A percentile compares a stretch with the other conserved stretches of the same genome.
phyloP scores from a whole-genome alignment of 2,113 vertebrate genomes.

The Ranitomeya variabilis region DNA sequence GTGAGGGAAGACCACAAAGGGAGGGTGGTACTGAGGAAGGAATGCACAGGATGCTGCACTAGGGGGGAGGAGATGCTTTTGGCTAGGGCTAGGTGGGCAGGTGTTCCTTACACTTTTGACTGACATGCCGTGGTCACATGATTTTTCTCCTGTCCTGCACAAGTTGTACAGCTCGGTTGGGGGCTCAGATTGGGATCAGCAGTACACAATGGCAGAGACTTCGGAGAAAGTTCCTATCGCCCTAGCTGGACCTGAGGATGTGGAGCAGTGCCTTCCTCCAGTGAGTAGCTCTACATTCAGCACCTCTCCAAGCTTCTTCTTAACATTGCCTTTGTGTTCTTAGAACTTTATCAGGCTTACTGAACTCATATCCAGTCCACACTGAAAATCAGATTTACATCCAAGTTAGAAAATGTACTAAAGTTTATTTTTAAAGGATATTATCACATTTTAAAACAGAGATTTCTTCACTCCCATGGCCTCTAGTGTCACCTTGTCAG shows the following conservation, averaged over 20 bases:
- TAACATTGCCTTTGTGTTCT: background rate
- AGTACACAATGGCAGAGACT: slow-evolving; percentile 71
- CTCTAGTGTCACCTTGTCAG: background rate
- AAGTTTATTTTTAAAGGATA: background rate
- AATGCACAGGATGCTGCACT: slow-evolving; percentile 35
- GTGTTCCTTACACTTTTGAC: slow-evolving; percentile 19
- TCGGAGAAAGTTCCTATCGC: slow-evolving; percentile 78
- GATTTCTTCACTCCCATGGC: background rate
- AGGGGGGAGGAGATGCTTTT: slow-evolving; percentile 13
- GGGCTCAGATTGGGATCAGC: slow-evolving; percentile 37
- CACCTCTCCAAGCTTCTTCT: background rate
- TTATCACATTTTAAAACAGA: background rate
- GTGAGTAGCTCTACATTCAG: slow-evolving; percentile 72
- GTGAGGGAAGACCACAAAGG: slow-evolving; percentile 39
- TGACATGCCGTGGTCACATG: slow-evolving; percentile 12
- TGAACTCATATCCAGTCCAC: background rate
- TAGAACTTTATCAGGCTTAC: background rate
- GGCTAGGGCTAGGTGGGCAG: background rate
- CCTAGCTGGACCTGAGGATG: slow-evolving; percentile 73
- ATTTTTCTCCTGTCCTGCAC: slow-evolving; percentile 35
- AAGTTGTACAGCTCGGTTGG: slow-evolving; percentile 53
- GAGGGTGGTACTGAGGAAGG: slow-evolving; percentile 57
- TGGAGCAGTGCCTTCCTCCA: slow-evolving; percentile 74
- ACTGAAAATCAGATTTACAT: background rate
- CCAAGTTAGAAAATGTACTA: background rate